phyloP scores from a whole-genome alignment of 2,113 vertebrate genomes.

The cat (Felis catus) region DNA sequence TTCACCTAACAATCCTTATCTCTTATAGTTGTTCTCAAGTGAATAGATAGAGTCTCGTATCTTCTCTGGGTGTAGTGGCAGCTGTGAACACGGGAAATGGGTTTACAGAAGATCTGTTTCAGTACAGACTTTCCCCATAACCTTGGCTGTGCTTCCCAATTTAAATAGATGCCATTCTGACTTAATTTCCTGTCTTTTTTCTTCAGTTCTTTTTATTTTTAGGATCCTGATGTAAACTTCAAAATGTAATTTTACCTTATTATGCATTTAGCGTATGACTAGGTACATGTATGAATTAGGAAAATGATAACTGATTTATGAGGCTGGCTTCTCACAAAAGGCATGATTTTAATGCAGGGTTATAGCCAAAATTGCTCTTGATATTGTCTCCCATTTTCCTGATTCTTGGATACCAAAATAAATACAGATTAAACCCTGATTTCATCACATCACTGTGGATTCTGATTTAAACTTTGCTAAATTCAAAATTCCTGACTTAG shows the following conservation, averaged over 20 bases:
- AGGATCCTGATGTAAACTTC: neutral
- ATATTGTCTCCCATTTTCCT: neutral
- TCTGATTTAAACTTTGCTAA: neutral
- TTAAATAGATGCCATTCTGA: neutral
- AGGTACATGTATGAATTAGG: neutral
- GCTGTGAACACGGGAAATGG: neutral
- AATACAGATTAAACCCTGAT: neutral
- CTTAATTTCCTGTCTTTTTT: neutral
- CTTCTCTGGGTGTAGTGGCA: neutral
- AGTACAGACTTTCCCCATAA: neutral
- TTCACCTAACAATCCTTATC: neutral
- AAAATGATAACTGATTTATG: neutral
- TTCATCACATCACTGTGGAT: neutral
- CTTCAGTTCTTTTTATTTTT: neutral
- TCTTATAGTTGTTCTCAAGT: neutral
- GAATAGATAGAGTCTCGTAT: neutral
- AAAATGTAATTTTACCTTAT: neutral
- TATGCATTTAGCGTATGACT: neutral
- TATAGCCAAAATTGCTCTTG: neutral
- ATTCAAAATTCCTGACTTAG: neutral
- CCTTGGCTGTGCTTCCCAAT: neutral
- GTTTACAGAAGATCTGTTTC: neutral
- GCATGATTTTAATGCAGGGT: neutral
- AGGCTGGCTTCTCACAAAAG: neutral
- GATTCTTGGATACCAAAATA: neutral